These are phyloP conservation scores for Bombus haemorrhoidalis DNA, from an alignment of 1,140 invertebrate species.

Conservation along the genomic window DNA sequence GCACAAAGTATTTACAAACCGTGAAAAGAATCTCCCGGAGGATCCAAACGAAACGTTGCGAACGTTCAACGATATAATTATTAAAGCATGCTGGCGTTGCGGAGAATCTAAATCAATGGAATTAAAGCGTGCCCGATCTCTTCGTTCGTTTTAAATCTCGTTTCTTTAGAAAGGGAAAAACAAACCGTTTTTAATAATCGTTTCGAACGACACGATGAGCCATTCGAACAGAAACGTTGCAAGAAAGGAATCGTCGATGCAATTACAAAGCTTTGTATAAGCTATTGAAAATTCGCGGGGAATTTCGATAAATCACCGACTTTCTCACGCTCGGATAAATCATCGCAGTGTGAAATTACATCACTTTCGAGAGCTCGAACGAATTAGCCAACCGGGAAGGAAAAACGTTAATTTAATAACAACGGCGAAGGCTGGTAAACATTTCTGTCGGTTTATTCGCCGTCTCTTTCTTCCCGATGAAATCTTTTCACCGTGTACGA, in stretches of 20 bases:
- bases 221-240: neutral
- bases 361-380: conserved; percentile 15
- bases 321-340: conserved; percentile 31
- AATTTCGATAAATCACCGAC: conserved; percentile 32
- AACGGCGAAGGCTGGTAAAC: conserved; percentile 14
- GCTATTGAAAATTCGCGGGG: neutral
- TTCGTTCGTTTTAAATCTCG: neutral
- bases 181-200: neutral
- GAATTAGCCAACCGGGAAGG: neutral
- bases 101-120: neutral
- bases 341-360: conserved; percentile 39
- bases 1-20: no score
- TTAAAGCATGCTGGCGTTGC: no score
- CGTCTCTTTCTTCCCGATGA: neutral
- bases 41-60: no score
- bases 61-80: no score
- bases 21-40: no score
- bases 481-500: neutral
- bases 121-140: neutral
- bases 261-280: conserved; percentile 8
- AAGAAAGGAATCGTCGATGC: neutral
- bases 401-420: conserved; percentile 44
- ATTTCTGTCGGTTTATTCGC: conserved; percentile 30
- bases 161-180: neutral
- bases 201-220: neutral